A percentile compares a stretch with the other conserved stretches of the same genome.
phyloP scores from a whole-genome alignment of 2,113 vertebrate species.

The Ammodramus savannarum region DNA sequence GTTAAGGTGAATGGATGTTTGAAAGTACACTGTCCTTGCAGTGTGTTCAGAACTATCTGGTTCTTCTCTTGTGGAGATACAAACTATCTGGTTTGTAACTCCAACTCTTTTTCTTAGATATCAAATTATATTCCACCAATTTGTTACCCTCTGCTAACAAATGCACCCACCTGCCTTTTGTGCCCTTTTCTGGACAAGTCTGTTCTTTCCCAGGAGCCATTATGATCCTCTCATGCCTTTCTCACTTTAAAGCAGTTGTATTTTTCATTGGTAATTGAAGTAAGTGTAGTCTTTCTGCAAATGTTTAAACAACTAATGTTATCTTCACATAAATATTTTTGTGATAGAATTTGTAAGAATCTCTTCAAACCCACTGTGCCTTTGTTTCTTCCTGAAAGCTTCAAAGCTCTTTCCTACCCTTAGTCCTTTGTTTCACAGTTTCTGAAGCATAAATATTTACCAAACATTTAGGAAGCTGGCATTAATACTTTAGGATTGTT shows the following conservation, averaged over 20 bases:
- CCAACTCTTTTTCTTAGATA: not conserved
- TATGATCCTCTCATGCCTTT: not conserved
- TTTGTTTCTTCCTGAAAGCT: not conserved
- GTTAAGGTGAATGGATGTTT: not conserved
- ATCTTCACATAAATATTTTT: not conserved
- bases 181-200: not conserved
- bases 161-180: not conserved
- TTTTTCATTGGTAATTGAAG: not conserved
- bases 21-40: not conserved
- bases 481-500: not conserved
- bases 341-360: not conserved
- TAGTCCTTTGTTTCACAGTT: not conserved
- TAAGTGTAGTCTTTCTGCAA: not conserved
- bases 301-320: not conserved
- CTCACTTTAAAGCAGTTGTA: not conserved
- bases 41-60: not conserved
- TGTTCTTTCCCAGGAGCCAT: not conserved
- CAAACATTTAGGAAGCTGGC: not conserved
- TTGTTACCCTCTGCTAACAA: not conserved
- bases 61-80: not conserved
- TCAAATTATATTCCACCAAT: not conserved
- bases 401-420: not conserved
- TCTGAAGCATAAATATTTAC: not conserved
- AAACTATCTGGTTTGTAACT: not conserved
- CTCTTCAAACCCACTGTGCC: not conserved